phyloP scores from a whole-genome alignment of 2,888 invertebrate species.

The Philopedon plagiatum region DNA sequence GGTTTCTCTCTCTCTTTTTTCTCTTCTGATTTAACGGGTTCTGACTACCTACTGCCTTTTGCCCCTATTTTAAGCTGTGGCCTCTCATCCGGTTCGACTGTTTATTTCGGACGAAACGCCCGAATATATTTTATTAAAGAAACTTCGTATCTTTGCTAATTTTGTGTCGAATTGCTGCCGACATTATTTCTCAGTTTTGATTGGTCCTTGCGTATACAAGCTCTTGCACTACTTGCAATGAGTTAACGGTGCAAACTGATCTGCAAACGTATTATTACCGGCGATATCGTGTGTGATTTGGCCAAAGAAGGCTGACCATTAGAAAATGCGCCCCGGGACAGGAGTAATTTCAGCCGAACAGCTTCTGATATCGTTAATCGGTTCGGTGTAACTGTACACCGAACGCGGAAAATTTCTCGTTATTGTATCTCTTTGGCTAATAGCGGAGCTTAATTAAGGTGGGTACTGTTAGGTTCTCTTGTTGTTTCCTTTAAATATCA shows the following conservation, averaged over 20 bases:
- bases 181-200: not conserved
- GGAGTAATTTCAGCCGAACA: constrained; percentile 36
- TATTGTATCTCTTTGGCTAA: constrained; percentile 46
- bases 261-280: constrained; percentile 46
- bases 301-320: constrained; percentile 46
- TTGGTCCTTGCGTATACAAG: constrained; percentile 35
- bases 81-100: no score
- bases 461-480: constrained; percentile 44
- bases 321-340: constrained; percentile 44
- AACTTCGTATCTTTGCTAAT: no score
- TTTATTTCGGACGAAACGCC: no score
- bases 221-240: constrained; percentile 39
- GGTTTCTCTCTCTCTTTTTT: no score
- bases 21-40: no score
- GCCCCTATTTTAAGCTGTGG: no score
- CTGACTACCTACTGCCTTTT: no score
- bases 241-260: constrained; percentile 49
- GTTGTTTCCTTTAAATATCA: constrained; percentile 38
- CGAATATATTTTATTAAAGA: no score
- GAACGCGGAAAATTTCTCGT: constrained; percentile 44
- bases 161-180: not conserved
- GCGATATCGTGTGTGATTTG: constrained; percentile 48
- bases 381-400: constrained; percentile 47
- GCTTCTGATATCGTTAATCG: constrained; percentile 51
- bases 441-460: constrained; percentile 44